A percentile compares a stretch with the other conserved stretches of the same genome.
Conservation (phyloP, 2,113 vertebrate species). For the Rhea pennata region DNA sequence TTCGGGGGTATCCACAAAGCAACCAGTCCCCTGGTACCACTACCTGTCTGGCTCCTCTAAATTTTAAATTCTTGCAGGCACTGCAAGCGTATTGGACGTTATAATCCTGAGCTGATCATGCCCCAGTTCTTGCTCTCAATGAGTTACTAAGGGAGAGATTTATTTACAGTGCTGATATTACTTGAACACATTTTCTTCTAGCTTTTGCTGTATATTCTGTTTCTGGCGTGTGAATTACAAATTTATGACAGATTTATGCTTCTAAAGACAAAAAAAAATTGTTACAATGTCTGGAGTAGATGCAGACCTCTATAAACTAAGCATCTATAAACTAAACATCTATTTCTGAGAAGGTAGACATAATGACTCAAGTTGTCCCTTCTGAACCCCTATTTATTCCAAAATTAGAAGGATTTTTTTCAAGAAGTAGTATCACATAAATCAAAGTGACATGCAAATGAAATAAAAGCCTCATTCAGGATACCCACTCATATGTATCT, state of each 20-base stretch:
- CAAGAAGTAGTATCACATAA: neutral
- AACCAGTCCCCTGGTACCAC: neutral
- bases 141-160: neutral
- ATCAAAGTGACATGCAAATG: neutral
- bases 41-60: accelerated
- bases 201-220: neutral
- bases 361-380: neutral
- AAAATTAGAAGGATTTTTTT: neutral
- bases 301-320: neutral
- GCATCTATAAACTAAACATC: neutral
- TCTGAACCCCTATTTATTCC: neutral
- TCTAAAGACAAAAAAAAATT: neutral
- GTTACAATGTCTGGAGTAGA: neutral
- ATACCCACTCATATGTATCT: neutral
- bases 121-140: neutral
- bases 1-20: neutral
- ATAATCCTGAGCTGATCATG: neutral
- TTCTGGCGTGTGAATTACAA: neutral
- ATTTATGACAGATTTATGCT: neutral
- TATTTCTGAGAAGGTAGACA: neutral
- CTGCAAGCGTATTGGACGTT: neutral
- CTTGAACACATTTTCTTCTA: neutral
- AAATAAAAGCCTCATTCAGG: neutral
- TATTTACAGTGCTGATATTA: neutral
- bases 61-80: neutral